Percentiles rank a stretch among this genome's conserved stretches.
Conservation (phyloP, 2,888 invertebrate species). For the Carpatolechia fugitivella region DNA sequence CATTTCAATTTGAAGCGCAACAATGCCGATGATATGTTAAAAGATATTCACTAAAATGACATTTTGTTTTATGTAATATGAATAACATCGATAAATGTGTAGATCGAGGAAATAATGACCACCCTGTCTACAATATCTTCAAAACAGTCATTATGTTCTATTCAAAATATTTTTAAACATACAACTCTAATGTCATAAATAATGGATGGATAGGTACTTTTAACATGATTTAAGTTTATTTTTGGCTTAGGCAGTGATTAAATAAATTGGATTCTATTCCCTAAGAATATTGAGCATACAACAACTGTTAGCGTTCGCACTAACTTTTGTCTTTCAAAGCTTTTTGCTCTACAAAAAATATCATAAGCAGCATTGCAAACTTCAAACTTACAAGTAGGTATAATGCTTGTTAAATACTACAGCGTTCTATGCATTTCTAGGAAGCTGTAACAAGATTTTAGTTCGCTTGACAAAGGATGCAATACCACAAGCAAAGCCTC, state of each 20-base stretch:
- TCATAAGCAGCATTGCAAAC: conserved; percentile 34
- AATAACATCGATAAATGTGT: too few relatives aligned
- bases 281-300: conserved; percentile 20
- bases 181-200: too few relatives aligned
- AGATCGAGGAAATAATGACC: too few relatives aligned
- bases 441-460: too few relatives aligned
- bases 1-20: conserved; percentile 65
- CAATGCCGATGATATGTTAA: conserved; percentile 73
- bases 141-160: too few relatives aligned
- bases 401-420: not conserved
- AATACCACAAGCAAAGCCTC: too few relatives aligned
- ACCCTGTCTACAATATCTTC: too few relatives aligned
- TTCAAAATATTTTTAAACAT: too few relatives aligned
- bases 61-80: too few relatives aligned
- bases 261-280: not conserved
- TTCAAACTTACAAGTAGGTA: conserved; percentile 30
- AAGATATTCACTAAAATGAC: conserved; percentile 53
- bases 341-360: conserved; percentile 37
- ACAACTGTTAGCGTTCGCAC: not conserved
- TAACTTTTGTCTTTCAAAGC: not conserved
- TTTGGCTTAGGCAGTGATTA: not conserved
- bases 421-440: not conserved
- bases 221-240: conserved; percentile 25
- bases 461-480: too few relatives aligned
- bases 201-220: conserved; percentile 31